Evolutionary conservation across 2,888 invertebrate genomes (phyloP), one percentile per base, ranked within the genome.

Genomic region (Syrista parreyssii): DNA sequence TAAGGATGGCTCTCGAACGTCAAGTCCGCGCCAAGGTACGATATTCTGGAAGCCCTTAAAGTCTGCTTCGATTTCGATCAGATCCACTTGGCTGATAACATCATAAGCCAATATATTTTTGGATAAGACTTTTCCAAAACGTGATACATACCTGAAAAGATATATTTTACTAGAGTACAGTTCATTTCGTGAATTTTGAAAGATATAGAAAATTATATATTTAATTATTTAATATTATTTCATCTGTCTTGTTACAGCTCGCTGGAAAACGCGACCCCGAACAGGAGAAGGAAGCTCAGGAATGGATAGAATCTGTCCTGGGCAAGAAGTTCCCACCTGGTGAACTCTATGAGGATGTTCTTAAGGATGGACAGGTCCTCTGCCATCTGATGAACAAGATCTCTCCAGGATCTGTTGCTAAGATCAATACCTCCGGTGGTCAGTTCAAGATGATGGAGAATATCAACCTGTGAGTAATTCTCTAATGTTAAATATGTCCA

Each of bases 361-460:
- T 99, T 82, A 96, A 95, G 92, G 98, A 99, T 92, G 98, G 98
- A 79, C 96, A 96, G 84, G 95, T 98, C 82, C 95, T 99, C 83
- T 99, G 98, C 94, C 95, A 96, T 89, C 92, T 99, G 88, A 97
- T 99, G 93, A 99, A 99, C 94, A 97, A 96, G 91, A 92, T 99
- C 86, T 93, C 95, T 84, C 99, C 99, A 74, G 98, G 98, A 87
- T 93, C 97, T 82, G 93, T 99, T 81, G 90, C 95, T 89, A 99
- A 98, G 92, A 96, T 99, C 93, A 98, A 99, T 94, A 95, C 95
- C 85, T 95, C 95, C 74, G 98, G 98, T 86, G 98, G 98, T 91
- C 98, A 98, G 91, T 99, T 99, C 95, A 99, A 99, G 92, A 96
- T 99, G 96, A 99, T 99, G 99, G 99, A 99, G 92, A 99, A 99